Percentiles rank a stretch among this genome's conserved stretches.
These are phyloP conservation scores for Hydrocynus forskahlii DNA, from an alignment of 2,797 vertebrate genomes.

Conservation along the genomic window DNA sequence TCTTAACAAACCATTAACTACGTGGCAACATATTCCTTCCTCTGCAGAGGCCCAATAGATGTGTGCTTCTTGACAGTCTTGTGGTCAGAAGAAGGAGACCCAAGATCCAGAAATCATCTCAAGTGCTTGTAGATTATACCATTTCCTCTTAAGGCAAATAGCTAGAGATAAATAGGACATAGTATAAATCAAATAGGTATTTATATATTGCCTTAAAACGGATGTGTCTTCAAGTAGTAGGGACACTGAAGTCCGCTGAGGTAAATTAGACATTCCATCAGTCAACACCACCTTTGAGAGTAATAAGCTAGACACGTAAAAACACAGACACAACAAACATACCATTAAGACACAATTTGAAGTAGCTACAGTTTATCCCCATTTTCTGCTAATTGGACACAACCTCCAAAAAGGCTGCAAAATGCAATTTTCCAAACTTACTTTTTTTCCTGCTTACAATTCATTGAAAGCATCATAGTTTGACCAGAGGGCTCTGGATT, in stretches of 20 bases:
- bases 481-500: constrained; percentile 68
- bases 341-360: constrained; percentile 51
- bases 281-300: constrained; percentile 54
- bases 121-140: constrained; percentile 44
- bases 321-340: constrained; percentile 40
- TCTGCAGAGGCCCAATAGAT: constrained; percentile 38
- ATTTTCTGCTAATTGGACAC: constrained; percentile 37
- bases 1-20: constrained; percentile 9
- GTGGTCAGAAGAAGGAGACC: constrained; percentile 18
- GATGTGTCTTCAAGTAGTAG: constrained; percentile 65
- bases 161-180: constrained; percentile 53
- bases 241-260: constrained; percentile 63
- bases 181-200: constrained; percentile 54
- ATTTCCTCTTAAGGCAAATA: constrained; percentile 59
- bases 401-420: constrained; percentile 9
- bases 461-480: constrained; percentile 31
- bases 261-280: constrained; percentile 62
- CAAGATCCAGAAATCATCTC: constrained; percentile 36
- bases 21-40: constrained; percentile 34
- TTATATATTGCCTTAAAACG: constrained; percentile 63
- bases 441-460: background rate
- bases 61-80: constrained; percentile 52
- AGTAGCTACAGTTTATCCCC: constrained; percentile 52
- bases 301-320: constrained; percentile 26
- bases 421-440: background rate